Conservation (phyloP, 2,797 vertebrate species). For the Gymnocypris eckloni region DNA sequence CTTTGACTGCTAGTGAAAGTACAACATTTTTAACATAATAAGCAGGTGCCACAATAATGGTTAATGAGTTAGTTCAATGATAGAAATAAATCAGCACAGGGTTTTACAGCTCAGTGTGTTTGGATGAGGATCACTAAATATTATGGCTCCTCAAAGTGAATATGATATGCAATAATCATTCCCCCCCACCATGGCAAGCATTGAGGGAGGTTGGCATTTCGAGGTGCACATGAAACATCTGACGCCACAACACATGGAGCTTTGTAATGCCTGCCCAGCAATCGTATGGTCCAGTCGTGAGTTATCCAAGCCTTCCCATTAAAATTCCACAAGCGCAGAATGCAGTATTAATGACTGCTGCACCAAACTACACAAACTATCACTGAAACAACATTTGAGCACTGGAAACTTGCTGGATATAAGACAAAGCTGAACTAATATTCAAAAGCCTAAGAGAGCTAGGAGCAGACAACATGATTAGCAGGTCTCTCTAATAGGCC, state of each 20-base stretch:
- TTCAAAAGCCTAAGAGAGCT: conserved; percentile 38
- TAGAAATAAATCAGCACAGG: not conserved
- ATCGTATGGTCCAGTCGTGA: conserved; percentile 9
- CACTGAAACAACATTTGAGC: not conserved
- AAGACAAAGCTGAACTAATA: conserved; percentile 47
- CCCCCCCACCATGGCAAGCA: not conserved
- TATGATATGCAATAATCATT: not conserved
- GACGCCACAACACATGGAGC: conserved; percentile 28
- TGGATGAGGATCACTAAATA: conserved; percentile 12
- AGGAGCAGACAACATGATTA: conserved; percentile 56
- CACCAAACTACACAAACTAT: not conserved
- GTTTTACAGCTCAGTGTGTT: not conserved
- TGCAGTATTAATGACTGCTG: not conserved
- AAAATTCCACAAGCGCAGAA: not conserved
- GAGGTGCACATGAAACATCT: conserved; percentile 46
- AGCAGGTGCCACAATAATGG: not conserved
- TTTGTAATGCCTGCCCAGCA: conserved; percentile 39
- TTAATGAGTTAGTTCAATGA: not conserved
- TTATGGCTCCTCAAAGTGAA: conserved; percentile 8
- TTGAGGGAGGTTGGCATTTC: conserved; percentile 8
- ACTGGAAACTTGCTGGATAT: conserved; percentile 18
- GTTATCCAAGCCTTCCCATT: conserved; percentile 25
- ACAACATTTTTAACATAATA: not conserved
- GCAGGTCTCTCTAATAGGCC: conserved; percentile 58
- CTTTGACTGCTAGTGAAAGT: not conserved